Base-by-base conservation (phyloP, 2,113 vertebrate species). In the Nothocercus julius region DNA sequence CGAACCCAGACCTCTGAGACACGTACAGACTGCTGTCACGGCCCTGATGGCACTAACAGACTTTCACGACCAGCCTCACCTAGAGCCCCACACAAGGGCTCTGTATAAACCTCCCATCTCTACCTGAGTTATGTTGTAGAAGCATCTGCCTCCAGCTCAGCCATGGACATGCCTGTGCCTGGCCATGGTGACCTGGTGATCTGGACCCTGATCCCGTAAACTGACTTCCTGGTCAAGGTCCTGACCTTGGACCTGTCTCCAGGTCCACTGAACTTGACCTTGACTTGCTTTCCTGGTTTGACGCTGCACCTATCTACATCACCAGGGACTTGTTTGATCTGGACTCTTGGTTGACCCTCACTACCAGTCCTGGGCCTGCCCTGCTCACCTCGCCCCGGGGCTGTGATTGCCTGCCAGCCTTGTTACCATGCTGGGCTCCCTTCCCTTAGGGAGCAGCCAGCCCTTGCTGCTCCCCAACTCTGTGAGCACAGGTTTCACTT, bases 271-370 rank as follows among this genome's bases (percentile, higher is more conserved):
- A 40, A 70, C 22, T 14, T 11, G 12, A 17, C 22, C 12, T 27
- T 0, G 5, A 44, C 12, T 3, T 0, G 0, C 2, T 0, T 40
- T 78, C 75, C 36, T 75, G 32, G 3, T 75, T 84, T 74, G 25
- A 78, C 25, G 36, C 78, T 9, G 12, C 70, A 44, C 11, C 24
- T 75, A 16, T 56, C 9, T 74, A 49, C n/a, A 58, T 28, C 44
- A 44, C 45, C 2, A 7, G 0, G 8, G 32, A 32, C 40, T 53
- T 36, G 17, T 27, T 5, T 74, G 61, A 45, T 73, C 27, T 34
- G 17, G 17, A 6, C 61, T 66, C 25, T 38, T 20, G 28, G 66
- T 24, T 81, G 84, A 69, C 27, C 9, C 47, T 14, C 3, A 44
- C 30, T 63, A 45, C 59, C 7, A 15, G 28, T 42, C n/a, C 19